phyloP scores from a whole-genome alignment of 2,113 vertebrate genomes.

The Dissostichus mawsoni region DNA sequence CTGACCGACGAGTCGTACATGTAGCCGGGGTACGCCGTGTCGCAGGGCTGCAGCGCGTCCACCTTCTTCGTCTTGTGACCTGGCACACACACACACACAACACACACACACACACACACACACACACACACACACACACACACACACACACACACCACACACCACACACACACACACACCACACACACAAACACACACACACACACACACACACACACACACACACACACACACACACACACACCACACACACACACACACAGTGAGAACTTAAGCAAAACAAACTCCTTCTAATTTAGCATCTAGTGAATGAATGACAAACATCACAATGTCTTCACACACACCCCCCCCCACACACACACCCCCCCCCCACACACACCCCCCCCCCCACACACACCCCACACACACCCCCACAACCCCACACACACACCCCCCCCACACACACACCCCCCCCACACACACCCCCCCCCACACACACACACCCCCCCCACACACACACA shows the following conservation, averaged over 20 bases:
- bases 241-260: neutral
- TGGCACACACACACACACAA: conserved; percentile 58
- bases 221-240: conserved; percentile 9
- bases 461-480: neutral
- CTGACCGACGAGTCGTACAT: conserved; percentile 87
- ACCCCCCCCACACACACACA: conserved; percentile 9
- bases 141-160: conserved; percentile 4
- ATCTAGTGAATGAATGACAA: too few species aligned
- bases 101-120: conserved; percentile 29
- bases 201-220: neutral
- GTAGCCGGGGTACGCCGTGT: conserved; percentile 93
- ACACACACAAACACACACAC: neutral
- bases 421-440: conserved; percentile 13
- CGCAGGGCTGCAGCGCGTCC: conserved; percentile 89
- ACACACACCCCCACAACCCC: too few species aligned
- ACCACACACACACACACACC: neutral
- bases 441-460: neutral
- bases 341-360: conserved; percentile 6
- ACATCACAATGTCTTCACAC: conserved; percentile 8
- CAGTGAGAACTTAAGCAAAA: too few species aligned
- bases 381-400: neutral
- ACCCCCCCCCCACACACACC: neutral
- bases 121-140: conserved; percentile 9
- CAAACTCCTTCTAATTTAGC: too few species aligned
- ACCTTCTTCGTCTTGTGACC: conserved; percentile 93